These are phyloP conservation scores for Clupea harengus DNA, from an alignment of 2,113 vertebrate species.

Conservation along the genomic window DNA sequence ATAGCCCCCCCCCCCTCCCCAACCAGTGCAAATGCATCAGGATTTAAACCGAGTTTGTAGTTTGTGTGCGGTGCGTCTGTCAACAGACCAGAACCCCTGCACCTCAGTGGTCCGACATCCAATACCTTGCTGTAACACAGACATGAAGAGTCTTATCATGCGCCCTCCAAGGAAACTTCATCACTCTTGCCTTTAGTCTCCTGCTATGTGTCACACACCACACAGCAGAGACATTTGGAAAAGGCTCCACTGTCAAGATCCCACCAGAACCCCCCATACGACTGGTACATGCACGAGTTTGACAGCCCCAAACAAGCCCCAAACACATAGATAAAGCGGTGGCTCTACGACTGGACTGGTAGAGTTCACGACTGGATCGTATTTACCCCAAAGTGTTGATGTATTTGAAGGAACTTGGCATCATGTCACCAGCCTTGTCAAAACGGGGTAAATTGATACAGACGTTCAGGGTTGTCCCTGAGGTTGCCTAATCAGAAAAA, in stretches of 20 bases:
- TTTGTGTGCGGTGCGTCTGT: constrained; percentile 23
- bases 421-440: constrained; percentile 54
- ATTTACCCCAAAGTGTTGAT: constrained; percentile 56
- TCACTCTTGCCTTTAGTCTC: background rate
- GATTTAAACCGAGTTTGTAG: background rate
- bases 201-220: background rate
- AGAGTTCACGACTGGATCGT: constrained; percentile 53
- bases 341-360: constrained; percentile 22
- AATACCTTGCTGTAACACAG: background rate
- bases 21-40: background rate
- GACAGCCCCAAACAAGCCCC: constrained; percentile 30
- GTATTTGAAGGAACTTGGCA: constrained; percentile 56
- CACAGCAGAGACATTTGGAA: background rate
- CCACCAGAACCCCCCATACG: background rate
- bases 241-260: background rate
- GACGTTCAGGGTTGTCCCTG: constrained; percentile 53
- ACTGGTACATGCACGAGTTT: background rate
- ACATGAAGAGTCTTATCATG: constrained; percentile 26
- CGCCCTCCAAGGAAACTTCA: constrained; percentile 19
- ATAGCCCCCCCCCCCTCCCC: background rate
- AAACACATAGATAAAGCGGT: constrained; percentile 53
- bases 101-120: constrained; percentile 26
- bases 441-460: constrained; percentile 58
- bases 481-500: constrained; percentile 54
- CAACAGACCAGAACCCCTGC: constrained; percentile 5